These are phyloP conservation scores for Periphyllus acericola DNA, from an alignment of 2,888 invertebrate species.

Conservation along the genomic window DNA sequence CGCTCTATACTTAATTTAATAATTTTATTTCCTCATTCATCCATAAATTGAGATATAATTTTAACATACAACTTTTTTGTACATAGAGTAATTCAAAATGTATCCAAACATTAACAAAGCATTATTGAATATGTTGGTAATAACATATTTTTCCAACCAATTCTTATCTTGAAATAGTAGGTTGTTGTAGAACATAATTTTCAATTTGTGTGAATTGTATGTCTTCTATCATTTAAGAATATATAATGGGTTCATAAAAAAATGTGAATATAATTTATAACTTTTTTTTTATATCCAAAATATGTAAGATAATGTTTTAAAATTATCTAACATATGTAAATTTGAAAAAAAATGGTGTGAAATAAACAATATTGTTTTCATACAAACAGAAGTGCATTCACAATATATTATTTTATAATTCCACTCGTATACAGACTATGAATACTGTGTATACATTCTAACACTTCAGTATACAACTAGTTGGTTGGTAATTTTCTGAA, in stretches of 20 bases:
- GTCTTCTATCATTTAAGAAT: not conserved
- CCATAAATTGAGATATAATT: conserved; percentile 13
- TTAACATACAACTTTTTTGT: not conserved
- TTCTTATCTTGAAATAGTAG: conserved; percentile 5
- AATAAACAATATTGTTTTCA: conserved; percentile 1
- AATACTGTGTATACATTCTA: too few relatives aligned
- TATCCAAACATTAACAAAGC: not conserved
- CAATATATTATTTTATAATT: too few relatives aligned
- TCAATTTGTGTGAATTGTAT: not conserved
- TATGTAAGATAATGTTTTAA: not conserved
- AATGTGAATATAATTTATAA: not conserved
- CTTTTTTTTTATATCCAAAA: not conserved
- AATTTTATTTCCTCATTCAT: not conserved
- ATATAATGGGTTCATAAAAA: not conserved
- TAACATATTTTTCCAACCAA: not conserved
- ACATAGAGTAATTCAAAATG: not conserved
- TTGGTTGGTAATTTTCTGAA: too few relatives aligned
- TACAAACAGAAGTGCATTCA: not conserved
- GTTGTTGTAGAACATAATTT: not conserved
- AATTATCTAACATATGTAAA: not conserved
- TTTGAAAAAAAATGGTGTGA: not conserved
- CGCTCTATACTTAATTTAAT: not conserved
- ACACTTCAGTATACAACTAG: too few relatives aligned
- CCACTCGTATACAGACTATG: too few relatives aligned
- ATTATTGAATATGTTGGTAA: not conserved